Evolutionary conservation across 2,797 vertebrate genomes (phyloP).

Genomic region (Megaceryle alcyon): DNA sequence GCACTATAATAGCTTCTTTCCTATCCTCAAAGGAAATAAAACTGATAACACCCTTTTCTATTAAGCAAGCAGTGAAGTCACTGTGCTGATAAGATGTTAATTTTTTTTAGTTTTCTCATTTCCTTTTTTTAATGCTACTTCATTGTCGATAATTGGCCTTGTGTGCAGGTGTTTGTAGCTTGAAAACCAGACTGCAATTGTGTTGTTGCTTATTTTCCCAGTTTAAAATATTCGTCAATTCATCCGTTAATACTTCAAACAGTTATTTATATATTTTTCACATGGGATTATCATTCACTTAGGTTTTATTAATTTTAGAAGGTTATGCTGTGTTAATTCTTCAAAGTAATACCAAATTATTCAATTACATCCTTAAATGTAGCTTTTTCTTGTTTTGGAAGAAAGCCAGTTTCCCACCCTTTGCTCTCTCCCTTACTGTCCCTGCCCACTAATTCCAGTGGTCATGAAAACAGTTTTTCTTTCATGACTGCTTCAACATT

Average conservation of each 20-base stretch:
- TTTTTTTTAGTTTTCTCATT: conserved; percentile 31
- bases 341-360: conserved; percentile 60
- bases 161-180: background rate
- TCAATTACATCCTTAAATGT: conserved; percentile 61
- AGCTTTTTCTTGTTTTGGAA: conserved; percentile 61
- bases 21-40: conserved; percentile 30
- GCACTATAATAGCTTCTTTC: conserved; percentile 16
- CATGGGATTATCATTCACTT: conserved; percentile 26
- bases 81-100: conserved; percentile 12
- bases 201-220: background rate
- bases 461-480: conserved; percentile 73
- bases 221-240: conserved; percentile 62
- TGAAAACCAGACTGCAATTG: background rate
- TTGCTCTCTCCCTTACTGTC: conserved; percentile 47
- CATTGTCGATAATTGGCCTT: background rate
- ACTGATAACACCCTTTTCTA: conserved; percentile 34
- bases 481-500: conserved; percentile 57
- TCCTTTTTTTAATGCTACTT: background rate
- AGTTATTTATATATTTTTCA: conserved; percentile 33
- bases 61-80: conserved; percentile 6
- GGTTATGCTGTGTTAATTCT: conserved; percentile 50
- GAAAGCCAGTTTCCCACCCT: conserved; percentile 67
- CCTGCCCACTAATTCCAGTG: conserved; percentile 61
- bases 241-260: conserved; percentile 43
- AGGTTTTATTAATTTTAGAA: conserved; percentile 63